Conservation (phyloP, 2,888 invertebrate genomes). For the Campoplex capitator region DNA sequence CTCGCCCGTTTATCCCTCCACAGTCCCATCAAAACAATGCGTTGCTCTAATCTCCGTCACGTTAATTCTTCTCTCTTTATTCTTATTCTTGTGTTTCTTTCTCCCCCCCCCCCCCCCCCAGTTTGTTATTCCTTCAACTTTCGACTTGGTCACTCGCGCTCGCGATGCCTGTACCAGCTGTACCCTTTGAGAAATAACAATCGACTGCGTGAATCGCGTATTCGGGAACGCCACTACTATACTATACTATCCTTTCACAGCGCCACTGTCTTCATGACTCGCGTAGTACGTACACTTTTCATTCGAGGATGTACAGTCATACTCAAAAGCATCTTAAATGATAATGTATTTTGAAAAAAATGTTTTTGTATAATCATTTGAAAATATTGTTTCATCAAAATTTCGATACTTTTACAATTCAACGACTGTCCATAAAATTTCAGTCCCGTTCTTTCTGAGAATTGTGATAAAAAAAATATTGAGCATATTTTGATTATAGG, state of each 20-base stretch:
- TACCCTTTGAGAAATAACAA: slow-evolving; percentile 14
- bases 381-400: not conserved
- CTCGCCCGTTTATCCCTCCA: slow-evolving; percentile 52
- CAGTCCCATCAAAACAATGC: slow-evolving; percentile 67
- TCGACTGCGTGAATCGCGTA: slow-evolving; percentile 4
- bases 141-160: not conserved
- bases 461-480: not conserved
- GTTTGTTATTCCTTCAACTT: not conserved
- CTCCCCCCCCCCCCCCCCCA: not conserved
- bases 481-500: too few species aligned
- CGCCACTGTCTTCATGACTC: slow-evolving; percentile 3
- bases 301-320: not conserved
- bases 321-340: not conserved
- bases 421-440: not conserved
- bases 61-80: slow-evolving; percentile 57
- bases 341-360: not conserved
- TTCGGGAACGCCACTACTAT: not conserved
- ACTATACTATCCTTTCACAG: not conserved
- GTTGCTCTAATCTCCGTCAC: slow-evolving; percentile 66
- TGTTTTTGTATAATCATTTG: not conserved
- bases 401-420: not conserved
- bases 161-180: not conserved
- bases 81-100: slow-evolving; percentile 17
- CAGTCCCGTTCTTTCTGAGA: not conserved
- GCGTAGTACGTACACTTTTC: slow-evolving; percentile 1